Base-by-base conservation (phyloP, 2,888 invertebrate species). In the Acanthosepion esculentum region DNA sequence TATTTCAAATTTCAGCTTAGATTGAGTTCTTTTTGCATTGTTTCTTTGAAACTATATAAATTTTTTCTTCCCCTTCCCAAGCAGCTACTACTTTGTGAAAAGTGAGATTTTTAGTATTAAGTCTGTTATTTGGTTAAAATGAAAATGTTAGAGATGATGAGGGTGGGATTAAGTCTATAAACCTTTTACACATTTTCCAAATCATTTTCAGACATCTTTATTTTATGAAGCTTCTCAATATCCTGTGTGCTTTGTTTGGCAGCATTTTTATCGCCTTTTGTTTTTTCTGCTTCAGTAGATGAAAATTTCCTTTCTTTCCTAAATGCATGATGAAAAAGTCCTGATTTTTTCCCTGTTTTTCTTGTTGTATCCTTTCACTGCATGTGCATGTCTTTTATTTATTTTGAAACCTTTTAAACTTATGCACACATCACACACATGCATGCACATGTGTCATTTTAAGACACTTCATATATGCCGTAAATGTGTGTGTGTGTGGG, bases 341-440 rank as follows among this genome's bases (percentile, higher is more conserved):
- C 78, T 78, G n/a, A 78, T 78, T n/a, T 78, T 78, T n/a, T 8
- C 29, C n/a, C 78, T 78, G 78, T 78, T 78, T n/a, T 78, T 33
- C n/a, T 78, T n/a, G n/a, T 78, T n/a, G n/a, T 78, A 78, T n/a
- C n/a, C n/a, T 33, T 78, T 78, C 78, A 78, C 78, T 78, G 78
- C 78, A 78, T 78, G 78, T 78, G 78, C 78, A 78, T 78, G 78
- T 78, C n/a, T 78, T 78, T 78, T 78, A 23, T n/a, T 78, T 78
- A 23, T n/a, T 78, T 78, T 78, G 8, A n/a, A 78, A n/a, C n/a
- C 23, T 78, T 78, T 78, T n/a, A 78, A n/a, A 33, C 78, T 33
- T 78, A 78, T 78, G 33, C 18, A 33, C 78, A 33, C 78, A 78
- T 78, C 78, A 78, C n/a, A 78, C 78, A 78, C 10, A 12, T n/a